Evolutionary conservation across 2,888 invertebrate genomes (phyloP), one percentile per base, ranked within the genome.

Genomic region (Metacarcinus magister): DNA sequence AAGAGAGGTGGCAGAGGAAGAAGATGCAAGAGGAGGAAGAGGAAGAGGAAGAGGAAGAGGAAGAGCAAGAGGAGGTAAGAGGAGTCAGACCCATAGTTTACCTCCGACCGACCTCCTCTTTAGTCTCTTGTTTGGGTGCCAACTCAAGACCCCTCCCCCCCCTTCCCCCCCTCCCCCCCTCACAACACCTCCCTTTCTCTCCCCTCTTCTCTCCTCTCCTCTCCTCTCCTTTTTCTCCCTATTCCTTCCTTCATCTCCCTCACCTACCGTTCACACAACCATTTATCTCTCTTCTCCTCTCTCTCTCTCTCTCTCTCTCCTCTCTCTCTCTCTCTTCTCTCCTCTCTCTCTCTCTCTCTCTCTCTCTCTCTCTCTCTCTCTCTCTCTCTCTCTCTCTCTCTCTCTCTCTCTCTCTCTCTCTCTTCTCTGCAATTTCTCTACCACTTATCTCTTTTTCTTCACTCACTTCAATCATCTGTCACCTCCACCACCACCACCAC

Each of bases 321-420:
- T 5, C 90, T 7, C n/a, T n/a, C 16, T 54, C 16, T 54, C 13
- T 54, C 16, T 16, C 8, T 54, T 0, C 54, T 10, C 10, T 54
- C 8, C 54, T 10, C 54, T 54, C 54, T 13, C 16, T 54, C 54
- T 10, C 54, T 16, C 1, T 16, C 54, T 54, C 54, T 54, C 54
- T 54, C 54, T 54, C 54, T 54, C 54, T 89, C n/a, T 19, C 44
- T 89, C 89, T 89, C 32, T 43, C 39, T 90, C 90, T 90, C 90
- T 90, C 90, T 90, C 90, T 90, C 90, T 90, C 90, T 90, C 90
- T 90, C 90, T 43, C 90, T 90, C 90, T 43, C 90, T 90, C 90
- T 43, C 90, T 90, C 89, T 89, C 89, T 39, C 89, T 89, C 89
- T 89, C 89, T 89, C 89, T 89, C 89, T 32, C 89, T 89, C 89